These are phyloP conservation scores for Apotomis betuletana DNA, from an alignment of 2,888 invertebrate genomes.

Conservation along the genomic window DNA sequence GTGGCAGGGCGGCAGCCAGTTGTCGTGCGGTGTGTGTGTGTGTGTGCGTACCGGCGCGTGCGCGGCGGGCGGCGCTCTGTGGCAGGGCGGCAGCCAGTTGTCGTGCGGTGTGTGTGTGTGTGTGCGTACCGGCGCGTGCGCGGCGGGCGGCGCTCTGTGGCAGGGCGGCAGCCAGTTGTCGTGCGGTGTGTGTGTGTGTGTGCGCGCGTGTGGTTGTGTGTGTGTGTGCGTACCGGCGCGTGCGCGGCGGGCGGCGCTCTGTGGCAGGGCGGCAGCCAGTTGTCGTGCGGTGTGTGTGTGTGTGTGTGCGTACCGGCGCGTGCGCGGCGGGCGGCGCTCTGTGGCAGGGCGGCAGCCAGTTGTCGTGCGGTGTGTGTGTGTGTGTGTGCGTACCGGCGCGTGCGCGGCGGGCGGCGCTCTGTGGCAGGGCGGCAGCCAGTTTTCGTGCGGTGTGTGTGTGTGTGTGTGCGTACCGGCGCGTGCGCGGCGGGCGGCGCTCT, in stretches of 20 bases:
- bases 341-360: constrained; percentile 99
- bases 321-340: constrained; percentile 86
- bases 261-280: too few relatives aligned
- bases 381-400: too few relatives aligned
- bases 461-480: constrained; percentile 42
- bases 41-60: too few relatives aligned
- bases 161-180: constrained; percentile 99
- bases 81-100: not conserved
- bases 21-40: constrained; percentile 90
- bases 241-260: too few relatives aligned
- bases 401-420: too few relatives aligned
- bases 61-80: too few relatives aligned
- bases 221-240: too few relatives aligned
- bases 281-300: not conserved
- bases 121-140: constrained; percentile 51
- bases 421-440: too few relatives aligned
- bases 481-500: constrained; percentile 86
- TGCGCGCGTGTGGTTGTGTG: too few relatives aligned
- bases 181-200: constrained; percentile 87
- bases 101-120: not conserved
- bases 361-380: constrained; percentile 90
- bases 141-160: constrained; percentile 89
- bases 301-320: constrained; percentile 42
- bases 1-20: constrained; percentile 99
- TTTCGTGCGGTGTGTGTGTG: not conserved